These are phyloP conservation scores for Nannospalax galili DNA, from an alignment of 2,113 vertebrate genomes.

Conservation along the genomic window DNA sequence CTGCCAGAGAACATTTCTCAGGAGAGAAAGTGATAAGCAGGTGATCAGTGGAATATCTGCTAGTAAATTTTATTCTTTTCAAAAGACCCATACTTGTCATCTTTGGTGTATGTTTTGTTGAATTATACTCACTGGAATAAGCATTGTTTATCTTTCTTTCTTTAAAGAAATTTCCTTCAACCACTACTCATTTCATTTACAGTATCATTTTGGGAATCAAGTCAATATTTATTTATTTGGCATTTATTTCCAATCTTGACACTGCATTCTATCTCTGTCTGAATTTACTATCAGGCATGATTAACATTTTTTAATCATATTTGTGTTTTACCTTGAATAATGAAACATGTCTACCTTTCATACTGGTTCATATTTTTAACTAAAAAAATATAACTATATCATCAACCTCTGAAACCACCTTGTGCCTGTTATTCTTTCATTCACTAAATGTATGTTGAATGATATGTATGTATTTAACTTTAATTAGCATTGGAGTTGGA, in stretches of 20 bases:
- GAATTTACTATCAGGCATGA: neutral
- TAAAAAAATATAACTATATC: neutral
- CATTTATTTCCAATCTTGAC: neutral
- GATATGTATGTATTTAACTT: neutral
- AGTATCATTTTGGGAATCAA: constrained; percentile 1
- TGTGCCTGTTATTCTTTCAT: neutral
- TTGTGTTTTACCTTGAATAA: neutral
- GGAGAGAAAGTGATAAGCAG: constrained; percentile 11
- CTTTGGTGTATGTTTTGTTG: neutral
- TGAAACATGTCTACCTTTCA: neutral
- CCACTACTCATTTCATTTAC: neutral
- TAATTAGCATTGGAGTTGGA: neutral
- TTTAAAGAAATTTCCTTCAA: neutral
- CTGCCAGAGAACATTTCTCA: neutral
- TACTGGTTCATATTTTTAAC: neutral
- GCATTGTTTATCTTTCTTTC: neutral
- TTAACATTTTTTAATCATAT: neutral
- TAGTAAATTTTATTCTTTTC: neutral
- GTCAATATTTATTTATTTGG: neutral
- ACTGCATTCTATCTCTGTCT: neutral
- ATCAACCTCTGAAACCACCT: neutral
- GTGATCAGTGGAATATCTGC: neutral
- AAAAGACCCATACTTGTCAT: neutral
- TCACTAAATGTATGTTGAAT: neutral
- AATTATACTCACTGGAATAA: neutral